These are phyloP conservation scores for Sebastes kiyomatsui DNA, from an alignment of 2,797 vertebrate species.

Conservation along the genomic window DNA sequence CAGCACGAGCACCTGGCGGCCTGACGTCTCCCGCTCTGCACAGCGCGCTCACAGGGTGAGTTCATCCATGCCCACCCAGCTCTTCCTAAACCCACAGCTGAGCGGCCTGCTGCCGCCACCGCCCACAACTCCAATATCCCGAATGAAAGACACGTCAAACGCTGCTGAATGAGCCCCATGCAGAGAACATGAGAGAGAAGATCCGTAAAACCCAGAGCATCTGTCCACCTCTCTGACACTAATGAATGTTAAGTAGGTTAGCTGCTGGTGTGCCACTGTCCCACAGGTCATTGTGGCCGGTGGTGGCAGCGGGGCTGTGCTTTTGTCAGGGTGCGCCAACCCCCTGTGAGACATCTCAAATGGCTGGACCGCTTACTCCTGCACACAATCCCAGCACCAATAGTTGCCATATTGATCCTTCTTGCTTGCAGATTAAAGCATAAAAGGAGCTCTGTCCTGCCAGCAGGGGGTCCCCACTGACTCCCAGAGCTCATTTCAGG, in stretches of 20 bases:
- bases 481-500: slow-evolving; percentile 90
- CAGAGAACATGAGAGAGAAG: slow-evolving; percentile 74
- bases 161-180: slow-evolving; percentile 72
- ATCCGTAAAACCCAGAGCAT: slow-evolving; percentile 78
- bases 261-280: slow-evolving; percentile 85
- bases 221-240: slow-evolving; percentile 86
- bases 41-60: slow-evolving; percentile 69
- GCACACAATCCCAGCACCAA: slow-evolving; percentile 85
- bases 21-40: slow-evolving; percentile 35
- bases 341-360: slow-evolving; percentile 79
- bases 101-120: slow-evolving; percentile 53
- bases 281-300: slow-evolving; percentile 85
- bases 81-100: slow-evolving; percentile 51
- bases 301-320: slow-evolving; percentile 69
- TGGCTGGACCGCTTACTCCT: slow-evolving; percentile 86
- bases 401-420: slow-evolving; percentile 92
- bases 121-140: slow-evolving; percentile 46
- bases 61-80: slow-evolving; percentile 60
- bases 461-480: slow-evolving; percentile 85
- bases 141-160: slow-evolving; percentile 74
- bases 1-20: slow-evolving; percentile 46
- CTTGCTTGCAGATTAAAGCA: slow-evolving; percentile 94
- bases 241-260: slow-evolving; percentile 93
- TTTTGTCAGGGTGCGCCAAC: slow-evolving; percentile 82
- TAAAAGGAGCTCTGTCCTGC: slow-evolving; percentile 88